A percentile compares a stretch with the other conserved stretches of the same genome.
Conservation (phyloP, 2,797 vertebrate genomes). For the Apodemus agrarius region DNA sequence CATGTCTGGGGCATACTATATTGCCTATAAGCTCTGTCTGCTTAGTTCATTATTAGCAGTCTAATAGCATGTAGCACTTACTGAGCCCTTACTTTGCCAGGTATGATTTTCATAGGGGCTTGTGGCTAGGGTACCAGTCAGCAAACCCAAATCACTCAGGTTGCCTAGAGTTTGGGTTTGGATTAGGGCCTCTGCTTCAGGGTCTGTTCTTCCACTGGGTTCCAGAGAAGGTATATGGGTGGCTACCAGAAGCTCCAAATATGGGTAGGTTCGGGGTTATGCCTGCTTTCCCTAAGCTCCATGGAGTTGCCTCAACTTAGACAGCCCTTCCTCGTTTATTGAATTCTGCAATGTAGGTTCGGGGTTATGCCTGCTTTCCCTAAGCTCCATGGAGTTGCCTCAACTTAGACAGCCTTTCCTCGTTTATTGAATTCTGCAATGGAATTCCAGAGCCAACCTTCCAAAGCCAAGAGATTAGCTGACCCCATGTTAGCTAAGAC, state of each 20-base stretch:
- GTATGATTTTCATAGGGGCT: not conserved
- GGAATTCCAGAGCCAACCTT: no score
- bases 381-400: no score
- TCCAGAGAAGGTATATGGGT: not conserved
- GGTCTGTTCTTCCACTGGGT: not conserved
- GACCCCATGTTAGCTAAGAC: not conserved
- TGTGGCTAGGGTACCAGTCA: not conserved
- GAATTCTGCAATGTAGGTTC: not conserved
- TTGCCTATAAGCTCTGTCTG: not conserved
- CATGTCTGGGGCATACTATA: accelerated
- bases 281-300: not conserved
- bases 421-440: not conserved
- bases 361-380: not conserved
- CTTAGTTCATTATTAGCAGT: not conserved
- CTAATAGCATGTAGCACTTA: no score
- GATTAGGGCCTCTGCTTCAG: not conserved
- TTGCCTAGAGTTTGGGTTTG: not conserved
- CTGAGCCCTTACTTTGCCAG: accelerated
- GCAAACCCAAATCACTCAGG: not conserved
- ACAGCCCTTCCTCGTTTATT: not conserved
- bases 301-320: no score
- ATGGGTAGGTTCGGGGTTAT: not conserved
- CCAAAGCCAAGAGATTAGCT: not conserved
- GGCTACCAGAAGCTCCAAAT: not conserved
- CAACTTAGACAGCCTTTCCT: not conserved